Base-by-base conservation (phyloP, 2,888 invertebrate species). In the Xestia xanthographa region DNA sequence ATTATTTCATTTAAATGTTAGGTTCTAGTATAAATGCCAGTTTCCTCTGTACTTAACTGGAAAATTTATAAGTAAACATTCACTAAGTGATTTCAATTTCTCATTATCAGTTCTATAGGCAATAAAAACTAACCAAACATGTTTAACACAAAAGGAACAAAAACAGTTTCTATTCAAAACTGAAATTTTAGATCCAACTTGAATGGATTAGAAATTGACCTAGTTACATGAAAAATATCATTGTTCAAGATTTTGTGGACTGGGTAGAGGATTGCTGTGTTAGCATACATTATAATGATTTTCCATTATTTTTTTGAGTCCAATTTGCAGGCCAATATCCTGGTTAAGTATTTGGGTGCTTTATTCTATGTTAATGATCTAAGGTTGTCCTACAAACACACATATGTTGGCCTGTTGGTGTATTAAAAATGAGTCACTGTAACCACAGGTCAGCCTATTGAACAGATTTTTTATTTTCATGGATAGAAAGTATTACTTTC, bases 151-250 rank as follows among this genome's bases (percentile, higher is more conserved):
- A 76, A 76, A 76, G 26, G 62, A 80, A 74, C 48, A 77, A 71
- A 79, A 72, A 77, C 22, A 48, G 66, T 43, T 76, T 62, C 83
- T 62, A 81, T 82, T 83, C 75, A 73, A 84, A 86, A 87, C 83
- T 82, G 72, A 79, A 78, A 87, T 84, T 90, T 91, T 86, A 88
- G 84, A 84, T 88, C 81, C 89, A 84, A 86, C 80, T 86, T 89
- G 89, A 92, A 92, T 92, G 88, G 89, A 92, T 93, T 94, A 93
- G 92, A 93, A 94, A 93, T 92, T 92, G 92, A 92, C 93, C 94
- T 89, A 93, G 88, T 91, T 93, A 86, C 88, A 89, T 89, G 83
- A 82, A 87, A 90, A 89, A 86, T 86, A 88, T 89, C 86, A 90
- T 91, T 91, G 91, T 90, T 90, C 84, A 89, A 83, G 86, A 83